Percentiles rank a stretch among this genome's conserved stretches.
Evolutionary conservation across 2,797 vertebrate genomes (phyloP).

Genomic region (Harpagifer antarcticus): DNA sequence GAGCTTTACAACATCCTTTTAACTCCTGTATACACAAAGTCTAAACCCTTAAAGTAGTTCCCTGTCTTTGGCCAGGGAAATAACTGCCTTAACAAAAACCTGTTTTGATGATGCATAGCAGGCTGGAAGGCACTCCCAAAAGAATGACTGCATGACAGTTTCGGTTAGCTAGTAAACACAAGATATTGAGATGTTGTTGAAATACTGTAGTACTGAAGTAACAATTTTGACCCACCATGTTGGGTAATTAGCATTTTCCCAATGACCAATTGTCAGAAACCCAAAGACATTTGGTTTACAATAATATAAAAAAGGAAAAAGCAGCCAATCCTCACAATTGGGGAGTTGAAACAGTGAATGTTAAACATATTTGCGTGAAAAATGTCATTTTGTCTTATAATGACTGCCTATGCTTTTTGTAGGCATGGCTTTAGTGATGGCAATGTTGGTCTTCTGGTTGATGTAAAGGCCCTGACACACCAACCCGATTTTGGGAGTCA

Average conservation of each 20-base stretch:
- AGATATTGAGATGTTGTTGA: slow-evolving; percentile 28
- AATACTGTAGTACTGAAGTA: slow-evolving; percentile 27
- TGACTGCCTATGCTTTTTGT: too few relatives aligned
- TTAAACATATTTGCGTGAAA: background rate
- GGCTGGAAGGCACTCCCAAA: slow-evolving; percentile 44
- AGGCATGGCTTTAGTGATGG: background rate
- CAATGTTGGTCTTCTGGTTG: background rate
- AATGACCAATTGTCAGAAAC: background rate
- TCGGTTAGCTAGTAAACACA: slow-evolving; percentile 62
- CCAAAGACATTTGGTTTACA: background rate
- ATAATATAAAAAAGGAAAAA: background rate
- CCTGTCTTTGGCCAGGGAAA: slow-evolving; percentile 53
- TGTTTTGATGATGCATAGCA: slow-evolving; percentile 65
- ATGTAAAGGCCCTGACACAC: too few relatives aligned
- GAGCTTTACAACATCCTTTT: slow-evolving; percentile 54
- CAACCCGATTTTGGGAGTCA: too few relatives aligned
- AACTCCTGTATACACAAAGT: slow-evolving; percentile 35
- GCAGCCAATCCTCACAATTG: background rate
- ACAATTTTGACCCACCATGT: background rate
- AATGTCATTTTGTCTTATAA: background rate
- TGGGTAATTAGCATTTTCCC: too few relatives aligned
- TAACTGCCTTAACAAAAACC: slow-evolving; percentile 61
- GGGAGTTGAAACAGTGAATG: background rate
- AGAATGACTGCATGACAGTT: slow-evolving; percentile 43
- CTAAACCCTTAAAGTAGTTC: slow-evolving; percentile 33